phyloP scores from a whole-genome alignment of 1,140 invertebrate genomes.

The Drosophila gunungcola region DNA sequence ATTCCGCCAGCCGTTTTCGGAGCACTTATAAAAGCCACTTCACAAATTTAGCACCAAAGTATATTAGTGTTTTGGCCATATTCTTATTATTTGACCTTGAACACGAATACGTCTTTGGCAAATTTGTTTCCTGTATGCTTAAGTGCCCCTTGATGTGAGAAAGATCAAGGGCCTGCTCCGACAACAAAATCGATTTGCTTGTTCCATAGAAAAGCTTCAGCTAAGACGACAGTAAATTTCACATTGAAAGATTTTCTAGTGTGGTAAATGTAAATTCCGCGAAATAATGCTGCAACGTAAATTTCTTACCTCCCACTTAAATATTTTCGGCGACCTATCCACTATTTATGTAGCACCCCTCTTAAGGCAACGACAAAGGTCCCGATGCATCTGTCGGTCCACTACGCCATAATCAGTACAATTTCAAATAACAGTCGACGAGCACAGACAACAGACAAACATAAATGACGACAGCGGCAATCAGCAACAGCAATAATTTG shows the following conservation, averaged over 20 bases:
- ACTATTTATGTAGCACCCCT: constrained; percentile 8
- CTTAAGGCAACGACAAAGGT: neutral
- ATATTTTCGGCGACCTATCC: constrained; percentile 6
- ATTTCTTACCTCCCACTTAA: constrained; percentile 2
- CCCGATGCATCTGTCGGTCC: constrained; percentile 16
- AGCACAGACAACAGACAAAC: constrained; percentile 65
- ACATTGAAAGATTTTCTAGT: neutral
- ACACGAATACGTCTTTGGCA: constrained; percentile 37
- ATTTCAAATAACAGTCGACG: constrained; percentile 51
- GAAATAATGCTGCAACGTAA: neutral
- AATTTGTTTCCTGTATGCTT: constrained; percentile 48
- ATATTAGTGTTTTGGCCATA: constrained; percentile 12
- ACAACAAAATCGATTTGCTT: neutral
- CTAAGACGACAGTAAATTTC: too few relatives aligned
- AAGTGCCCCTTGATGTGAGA: constrained; percentile 41
- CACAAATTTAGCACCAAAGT: constrained; percentile 27
- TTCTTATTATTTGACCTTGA: constrained; percentile 56
- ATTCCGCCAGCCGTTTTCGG: neutral
- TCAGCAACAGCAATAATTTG: constrained; percentile 43
- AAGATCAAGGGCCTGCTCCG: constrained; percentile 2
- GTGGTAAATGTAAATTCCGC: neutral
- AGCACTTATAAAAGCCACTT: constrained; percentile 15
- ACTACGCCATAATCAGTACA: constrained; percentile 30
- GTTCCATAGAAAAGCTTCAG: too few relatives aligned
- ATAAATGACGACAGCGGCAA: constrained; percentile 48